A percentile compares a stretch with the other conserved stretches of the same genome.
Conservation (phyloP, 2,797 vertebrate genomes). For the Pseudopleuronectes americanus region DNA sequence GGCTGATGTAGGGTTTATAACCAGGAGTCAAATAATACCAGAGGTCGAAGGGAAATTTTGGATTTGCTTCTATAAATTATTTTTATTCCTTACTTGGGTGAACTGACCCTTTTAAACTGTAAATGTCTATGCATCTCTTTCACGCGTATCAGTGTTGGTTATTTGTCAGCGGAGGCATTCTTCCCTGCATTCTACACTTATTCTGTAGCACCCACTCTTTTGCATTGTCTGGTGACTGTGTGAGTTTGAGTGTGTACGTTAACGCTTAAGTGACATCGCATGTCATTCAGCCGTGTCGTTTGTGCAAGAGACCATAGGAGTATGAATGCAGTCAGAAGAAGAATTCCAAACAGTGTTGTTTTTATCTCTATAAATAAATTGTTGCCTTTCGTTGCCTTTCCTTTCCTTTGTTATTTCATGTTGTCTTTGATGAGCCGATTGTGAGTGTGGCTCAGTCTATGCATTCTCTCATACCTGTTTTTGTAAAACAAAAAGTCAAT, state of each 20-base stretch:
- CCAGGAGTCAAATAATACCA: neutral
- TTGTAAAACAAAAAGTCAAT: constrained; percentile 75
- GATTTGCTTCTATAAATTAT: neutral
- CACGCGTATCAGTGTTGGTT: constrained; percentile 28
- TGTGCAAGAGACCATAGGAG: constrained; percentile 22
- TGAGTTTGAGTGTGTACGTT: neutral
- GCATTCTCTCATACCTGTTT: constrained; percentile 76
- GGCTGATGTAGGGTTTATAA: no score
- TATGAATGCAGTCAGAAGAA: constrained; percentile 41
- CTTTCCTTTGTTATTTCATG: constrained; percentile 32
- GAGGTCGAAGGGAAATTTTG: no score
- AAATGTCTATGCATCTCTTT: constrained; percentile 16
- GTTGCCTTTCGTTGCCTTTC: constrained; percentile 55
- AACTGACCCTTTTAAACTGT: constrained; percentile 21
- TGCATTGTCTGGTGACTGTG: constrained; percentile 20
- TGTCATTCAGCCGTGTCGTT: constrained; percentile 39
- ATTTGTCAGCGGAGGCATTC: constrained; percentile 28
- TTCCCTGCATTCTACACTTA: constrained; percentile 27
- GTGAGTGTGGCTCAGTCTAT: constrained; percentile 61
- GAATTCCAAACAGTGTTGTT: constrained; percentile 71
- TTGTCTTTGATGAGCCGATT: constrained; percentile 49
- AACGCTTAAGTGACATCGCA: constrained; percentile 21
- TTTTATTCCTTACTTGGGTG: neutral
- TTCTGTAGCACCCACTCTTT: constrained; percentile 35
- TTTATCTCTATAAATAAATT: constrained; percentile 45